Evolutionary conservation across 2,113 vertebrate genomes (phyloP), one percentile per base, ranked within the genome.

Genomic region (Periophthalmus modestus): DNA sequence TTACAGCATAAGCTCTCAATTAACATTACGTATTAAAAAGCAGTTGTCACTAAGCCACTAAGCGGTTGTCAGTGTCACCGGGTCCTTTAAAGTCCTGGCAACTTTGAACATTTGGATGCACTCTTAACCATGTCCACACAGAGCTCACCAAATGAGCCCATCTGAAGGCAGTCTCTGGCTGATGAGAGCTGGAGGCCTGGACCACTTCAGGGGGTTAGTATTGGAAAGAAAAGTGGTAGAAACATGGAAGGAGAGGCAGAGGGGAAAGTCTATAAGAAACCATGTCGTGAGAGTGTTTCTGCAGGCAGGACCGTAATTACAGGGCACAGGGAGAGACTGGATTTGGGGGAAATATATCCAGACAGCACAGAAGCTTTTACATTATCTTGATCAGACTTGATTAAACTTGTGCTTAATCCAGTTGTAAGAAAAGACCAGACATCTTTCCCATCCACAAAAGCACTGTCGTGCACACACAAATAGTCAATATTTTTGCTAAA

Each of bases 291-390:
- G 82, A 86, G 74, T 50, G 72, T 71, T 77, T 85, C 74, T 78
- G 74, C 68, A 78, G 79, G 67, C 82, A 69, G 72, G 79, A 65
- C 55, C 47, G 78, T 93, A 94, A 94, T 93, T 94, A 94, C 90
- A 94, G 90, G 88, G 89, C 75, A 69, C 61, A 68, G 75, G 74
- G 86, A 85, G 77, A 78, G 69, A 85, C 48, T 68, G 77, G 84
- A 84, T 72, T 74, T 68, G 68, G 73, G 24, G 75, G 85, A 81
- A 82, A 88, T 66, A 89, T 88, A 74, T 81, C 85, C 81, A 77
- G 86, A 90, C 85, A 83, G 82, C 82, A 65, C 67, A 80, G 92
- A 86, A 88, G 62, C 18, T 19, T 18, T 63, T 16, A n/a, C 18
- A 54, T 12, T 65, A 43, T 65, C 62, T 43, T 65, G 34, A 43